These are phyloP conservation scores for Podocnemis expansa DNA, from an alignment of 2,113 vertebrate species.

Conservation along the genomic window DNA sequence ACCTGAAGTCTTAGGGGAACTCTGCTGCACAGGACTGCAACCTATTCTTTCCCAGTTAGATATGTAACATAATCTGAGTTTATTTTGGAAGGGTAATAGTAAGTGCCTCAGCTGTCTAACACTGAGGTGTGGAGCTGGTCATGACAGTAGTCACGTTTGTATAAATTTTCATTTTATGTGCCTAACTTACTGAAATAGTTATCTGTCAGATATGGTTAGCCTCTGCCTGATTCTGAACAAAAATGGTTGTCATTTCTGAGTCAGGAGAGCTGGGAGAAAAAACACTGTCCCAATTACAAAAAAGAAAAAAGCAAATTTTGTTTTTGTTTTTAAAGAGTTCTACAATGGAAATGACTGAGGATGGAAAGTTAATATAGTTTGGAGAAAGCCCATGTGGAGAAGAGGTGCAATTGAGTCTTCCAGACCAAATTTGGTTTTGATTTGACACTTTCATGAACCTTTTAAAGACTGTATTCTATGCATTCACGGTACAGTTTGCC, in stretches of 20 bases:
- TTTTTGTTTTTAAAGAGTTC: slow-evolving; percentile 60
- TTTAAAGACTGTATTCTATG: slow-evolving; percentile 47
- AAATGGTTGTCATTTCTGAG: not conserved
- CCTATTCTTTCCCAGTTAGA: not conserved
- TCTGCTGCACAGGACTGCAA: not conserved
- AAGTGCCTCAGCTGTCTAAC: not conserved
- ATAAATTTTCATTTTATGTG: not conserved
- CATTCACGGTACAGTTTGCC: slow-evolving; percentile 49
- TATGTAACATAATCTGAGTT: not conserved
- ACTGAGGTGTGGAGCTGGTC: not conserved
- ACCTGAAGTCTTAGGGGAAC: not conserved
- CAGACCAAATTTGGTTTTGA: slow-evolving; percentile 65
- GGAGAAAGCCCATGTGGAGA: slow-evolving; percentile 56
- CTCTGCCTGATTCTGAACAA: slow-evolving; percentile 42
- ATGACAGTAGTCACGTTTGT: slow-evolving; percentile 24
- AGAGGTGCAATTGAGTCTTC: slow-evolving; percentile 52
- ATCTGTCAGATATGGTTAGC: slow-evolving; percentile 15
- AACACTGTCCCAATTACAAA: not conserved
- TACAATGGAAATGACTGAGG: slow-evolving; percentile 58
- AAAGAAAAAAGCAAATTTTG: slow-evolving; percentile 53
- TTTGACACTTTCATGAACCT: slow-evolving; percentile 70
- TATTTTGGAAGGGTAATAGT: not conserved
- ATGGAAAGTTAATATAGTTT: slow-evolving; percentile 63
- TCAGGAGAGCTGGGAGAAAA: slow-evolving; percentile 21
- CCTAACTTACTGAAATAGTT: slow-evolving; percentile 47